phyloP scores from a whole-genome alignment of 1,140 invertebrate species.

The Pseudobourletiella spinata region DNA sequence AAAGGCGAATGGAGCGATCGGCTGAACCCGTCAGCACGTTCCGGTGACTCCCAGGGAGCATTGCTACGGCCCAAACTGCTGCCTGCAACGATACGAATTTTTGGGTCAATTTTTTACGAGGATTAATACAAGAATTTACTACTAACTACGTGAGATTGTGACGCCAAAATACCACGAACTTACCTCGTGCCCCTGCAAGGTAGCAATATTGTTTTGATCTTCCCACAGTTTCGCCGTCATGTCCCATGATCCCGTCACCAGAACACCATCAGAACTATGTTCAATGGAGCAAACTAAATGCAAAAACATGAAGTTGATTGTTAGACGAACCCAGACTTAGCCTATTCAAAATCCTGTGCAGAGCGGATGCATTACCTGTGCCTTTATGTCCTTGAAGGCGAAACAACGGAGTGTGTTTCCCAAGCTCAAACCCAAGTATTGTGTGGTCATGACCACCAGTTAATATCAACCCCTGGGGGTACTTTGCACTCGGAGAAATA shows the following conservation, averaged over 20 bases:
- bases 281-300: slow-evolving; percentile 57
- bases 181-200: slow-evolving; percentile 61
- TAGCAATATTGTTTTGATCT: slow-evolving; percentile 45
- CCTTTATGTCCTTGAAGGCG: slow-evolving; percentile 69
- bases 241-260: slow-evolving; percentile 85
- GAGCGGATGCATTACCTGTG: no score
- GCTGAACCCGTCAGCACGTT: slow-evolving; percentile 75
- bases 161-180: no score
- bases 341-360: no score
- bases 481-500: slow-evolving; percentile 55
- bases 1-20: slow-evolving; percentile 80
- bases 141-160: no score
- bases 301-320: no score
- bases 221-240: slow-evolving; percentile 73
- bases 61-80: slow-evolving; percentile 79
- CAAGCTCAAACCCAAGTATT: slow-evolving; percentile 61
- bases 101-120: not conserved
- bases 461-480: slow-evolving; percentile 66
- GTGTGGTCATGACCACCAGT: slow-evolving; percentile 82
- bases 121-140: no score
- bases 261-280: slow-evolving; percentile 47
- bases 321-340: no score
- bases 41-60: slow-evolving; percentile 46
- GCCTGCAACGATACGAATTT: slow-evolving; percentile 40
- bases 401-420: slow-evolving; percentile 49